Evolutionary conservation across 2,797 vertebrate genomes (phyloP).

Genomic region (Anniella stebbinsi): DNA sequence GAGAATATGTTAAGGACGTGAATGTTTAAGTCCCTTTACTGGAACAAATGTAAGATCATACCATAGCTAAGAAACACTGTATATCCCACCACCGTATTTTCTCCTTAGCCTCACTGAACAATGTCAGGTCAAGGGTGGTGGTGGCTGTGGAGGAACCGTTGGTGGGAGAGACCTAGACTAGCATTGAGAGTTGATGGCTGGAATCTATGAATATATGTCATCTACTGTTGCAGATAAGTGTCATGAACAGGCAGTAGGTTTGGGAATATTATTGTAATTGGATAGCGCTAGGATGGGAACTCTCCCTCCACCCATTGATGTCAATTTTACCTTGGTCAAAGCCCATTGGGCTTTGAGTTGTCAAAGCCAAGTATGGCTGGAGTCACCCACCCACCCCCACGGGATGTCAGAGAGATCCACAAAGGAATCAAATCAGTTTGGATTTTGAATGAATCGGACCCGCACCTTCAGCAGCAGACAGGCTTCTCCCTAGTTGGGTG

Average conservation of each 20-base stretch:
- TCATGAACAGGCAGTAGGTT: not conserved
- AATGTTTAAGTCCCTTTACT: conserved; percentile 47
- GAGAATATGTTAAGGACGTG: conserved; percentile 24
- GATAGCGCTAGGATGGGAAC: not conserved
- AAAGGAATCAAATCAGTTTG: too few relatives aligned
- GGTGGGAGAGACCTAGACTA: not conserved
- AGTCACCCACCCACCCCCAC: too few relatives aligned
- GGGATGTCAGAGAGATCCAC: too few relatives aligned
- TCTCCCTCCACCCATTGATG: too few relatives aligned
- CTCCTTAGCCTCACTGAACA: fast-evolving
- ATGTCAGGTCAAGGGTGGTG: not conserved
- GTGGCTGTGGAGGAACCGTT: too few relatives aligned
- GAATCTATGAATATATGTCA: not conserved
- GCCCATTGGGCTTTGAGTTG: too few relatives aligned
- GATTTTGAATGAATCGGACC: too few relatives aligned
- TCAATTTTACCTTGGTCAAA: too few relatives aligned
- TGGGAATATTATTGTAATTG: not conserved
- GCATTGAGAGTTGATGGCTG: not conserved
- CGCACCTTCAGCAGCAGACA: too few relatives aligned
- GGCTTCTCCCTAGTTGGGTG: too few relatives aligned
- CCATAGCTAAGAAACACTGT: not conserved
- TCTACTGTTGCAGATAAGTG: not conserved
- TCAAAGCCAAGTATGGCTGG: too few relatives aligned
- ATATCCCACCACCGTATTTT: not conserved
- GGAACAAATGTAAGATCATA: conserved; percentile 32